Evolutionary conservation across 2,888 invertebrate species (phyloP).

Genomic region (Hydriomena furcata): DNA sequence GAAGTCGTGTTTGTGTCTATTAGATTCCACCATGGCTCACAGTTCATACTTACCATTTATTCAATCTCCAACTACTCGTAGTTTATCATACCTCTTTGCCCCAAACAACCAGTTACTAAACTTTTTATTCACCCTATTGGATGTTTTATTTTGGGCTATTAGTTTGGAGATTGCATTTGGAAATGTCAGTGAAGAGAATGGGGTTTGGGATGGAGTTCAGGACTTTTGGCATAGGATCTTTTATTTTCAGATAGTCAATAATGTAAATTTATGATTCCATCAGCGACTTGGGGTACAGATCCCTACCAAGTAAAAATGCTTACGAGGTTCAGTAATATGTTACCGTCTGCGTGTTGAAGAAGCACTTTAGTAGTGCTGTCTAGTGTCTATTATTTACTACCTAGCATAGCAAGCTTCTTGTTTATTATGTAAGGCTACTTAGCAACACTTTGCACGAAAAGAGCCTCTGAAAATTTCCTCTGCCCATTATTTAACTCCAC

Average conservation of each 20-base stretch:
- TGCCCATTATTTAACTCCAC: conserved; percentile 2
- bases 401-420: not conserved
- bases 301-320: too few relatives aligned
- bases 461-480: not conserved
- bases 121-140: not conserved
- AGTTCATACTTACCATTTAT: too few relatives aligned
- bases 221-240: too few relatives aligned
- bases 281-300: too few relatives aligned
- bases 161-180: not conserved
- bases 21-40: too few relatives aligned
- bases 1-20: too few relatives aligned
- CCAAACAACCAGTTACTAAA: conserved; percentile 1
- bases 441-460: conserved; percentile 3
- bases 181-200: not conserved
- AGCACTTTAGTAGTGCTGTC: not conserved
- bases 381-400: conserved; percentile 2
- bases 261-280: too few relatives aligned
- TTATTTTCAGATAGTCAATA: too few relatives aligned
- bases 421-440: not conserved
- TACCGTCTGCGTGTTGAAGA: not conserved
- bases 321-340: too few relatives aligned
- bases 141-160: not conserved
- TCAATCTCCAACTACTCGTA: not conserved
- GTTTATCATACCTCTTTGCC: too few relatives aligned
- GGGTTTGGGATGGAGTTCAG: not conserved